These are phyloP conservation scores for Chorisops tibialis DNA, from an alignment of 2,888 invertebrate species.

Conservation along the genomic window DNA sequence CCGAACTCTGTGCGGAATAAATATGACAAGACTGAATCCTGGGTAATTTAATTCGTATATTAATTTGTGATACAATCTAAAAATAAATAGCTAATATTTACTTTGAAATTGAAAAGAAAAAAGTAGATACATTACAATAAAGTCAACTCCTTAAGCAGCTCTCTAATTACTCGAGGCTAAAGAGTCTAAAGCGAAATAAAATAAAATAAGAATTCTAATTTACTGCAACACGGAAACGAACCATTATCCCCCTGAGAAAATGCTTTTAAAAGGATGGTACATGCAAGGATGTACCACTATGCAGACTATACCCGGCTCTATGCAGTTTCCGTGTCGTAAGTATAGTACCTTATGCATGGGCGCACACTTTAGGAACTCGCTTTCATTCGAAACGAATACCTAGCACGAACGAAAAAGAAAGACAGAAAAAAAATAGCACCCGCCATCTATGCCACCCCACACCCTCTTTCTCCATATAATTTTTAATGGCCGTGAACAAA, in stretches of 20 bases:
- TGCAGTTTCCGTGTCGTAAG: not conserved
- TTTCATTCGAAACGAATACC: not conserved
- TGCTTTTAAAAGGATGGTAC: slow-evolving; percentile 16
- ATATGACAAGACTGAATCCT: too few species aligned
- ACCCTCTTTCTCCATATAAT: too few species aligned
- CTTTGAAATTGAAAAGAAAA: too few species aligned
- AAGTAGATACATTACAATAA: too few species aligned
- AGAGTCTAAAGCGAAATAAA: not conserved
- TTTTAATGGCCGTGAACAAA: slow-evolving; percentile 26
- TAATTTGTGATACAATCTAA: too few species aligned
- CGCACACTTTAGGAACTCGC: slow-evolving; percentile 19
- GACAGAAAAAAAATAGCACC: too few species aligned
- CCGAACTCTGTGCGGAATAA: too few species aligned
- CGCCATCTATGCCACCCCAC: too few species aligned
- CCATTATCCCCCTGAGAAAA: slow-evolving; percentile 18
- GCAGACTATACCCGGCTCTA: not conserved
- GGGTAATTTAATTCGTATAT: too few species aligned
- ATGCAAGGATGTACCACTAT: slow-evolving; percentile 19
- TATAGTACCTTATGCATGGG: not conserved
- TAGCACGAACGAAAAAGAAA: slow-evolving; percentile 7
- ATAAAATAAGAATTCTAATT: slow-evolving; percentile 19
- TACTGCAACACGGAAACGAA: slow-evolving; percentile 18
- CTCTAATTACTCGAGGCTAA: too few species aligned
- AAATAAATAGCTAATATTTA: too few species aligned
- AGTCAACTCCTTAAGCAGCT: too few species aligned